These are phyloP conservation scores for Leptosomus discolor DNA, from an alignment of 2,113 vertebrate species.

Conservation along the genomic window DNA sequence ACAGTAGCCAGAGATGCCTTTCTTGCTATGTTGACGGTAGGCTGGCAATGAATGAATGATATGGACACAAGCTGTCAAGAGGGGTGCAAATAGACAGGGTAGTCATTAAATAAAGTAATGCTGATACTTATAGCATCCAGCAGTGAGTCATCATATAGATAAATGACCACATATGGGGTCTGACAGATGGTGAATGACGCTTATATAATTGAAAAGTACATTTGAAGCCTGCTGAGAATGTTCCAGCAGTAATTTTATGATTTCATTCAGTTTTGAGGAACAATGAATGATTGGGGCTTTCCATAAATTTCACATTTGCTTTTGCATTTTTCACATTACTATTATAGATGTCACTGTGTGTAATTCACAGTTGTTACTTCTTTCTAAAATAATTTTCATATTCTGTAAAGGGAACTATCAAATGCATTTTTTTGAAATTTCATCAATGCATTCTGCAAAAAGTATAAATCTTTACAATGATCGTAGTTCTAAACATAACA, in stretches of 20 bases:
- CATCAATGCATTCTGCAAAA: neutral
- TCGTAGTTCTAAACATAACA: neutral
- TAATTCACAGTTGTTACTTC: neutral
- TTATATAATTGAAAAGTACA: slow-evolving; percentile 52
- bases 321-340: slow-evolving; percentile 33
- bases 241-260: slow-evolving; percentile 6
- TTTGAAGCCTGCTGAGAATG: slow-evolving; percentile 39
- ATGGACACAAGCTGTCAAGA: neutral
- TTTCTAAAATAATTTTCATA: neutral
- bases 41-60: slow-evolving; percentile 11
- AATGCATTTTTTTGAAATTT: neutral
- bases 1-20: neutral
- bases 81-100: neutral
- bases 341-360: neutral
- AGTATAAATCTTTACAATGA: neutral
- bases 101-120: slow-evolving; percentile 57
- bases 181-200: slow-evolving; percentile 57
- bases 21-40: neutral
- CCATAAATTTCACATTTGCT: neutral
- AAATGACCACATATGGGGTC: slow-evolving; percentile 18
- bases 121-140: slow-evolving; percentile 31
- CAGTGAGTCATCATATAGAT: slow-evolving; percentile 40
- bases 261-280: neutral
- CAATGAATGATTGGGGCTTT: neutral
- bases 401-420: neutral